A percentile compares a stretch with the other conserved stretches of the same genome.
Conservation (phyloP, 2,797 vertebrate genomes). For the Paratrypauchen microcephalus region DNA sequence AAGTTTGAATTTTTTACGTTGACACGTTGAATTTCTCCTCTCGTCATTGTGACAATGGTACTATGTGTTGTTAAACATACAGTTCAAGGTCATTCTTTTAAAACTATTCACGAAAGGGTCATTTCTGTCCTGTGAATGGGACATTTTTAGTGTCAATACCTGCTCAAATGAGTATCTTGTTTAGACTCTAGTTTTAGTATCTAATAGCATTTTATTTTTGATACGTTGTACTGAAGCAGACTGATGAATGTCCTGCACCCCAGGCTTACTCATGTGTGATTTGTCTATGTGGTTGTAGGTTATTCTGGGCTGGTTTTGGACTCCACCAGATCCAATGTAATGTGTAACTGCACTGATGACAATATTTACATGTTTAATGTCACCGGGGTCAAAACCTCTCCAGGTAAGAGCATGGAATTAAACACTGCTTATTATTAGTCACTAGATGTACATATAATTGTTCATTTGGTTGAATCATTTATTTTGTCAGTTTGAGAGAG, state of each 20-base stretch:
- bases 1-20: too few species aligned
- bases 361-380: slow-evolving; percentile 93
- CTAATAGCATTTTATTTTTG: too few species aligned
- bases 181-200: too few species aligned
- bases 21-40: too few species aligned
- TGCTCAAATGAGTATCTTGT: too few species aligned
- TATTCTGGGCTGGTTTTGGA: slow-evolving; percentile 93
- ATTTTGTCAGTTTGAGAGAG: too few species aligned
- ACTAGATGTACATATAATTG: slow-evolving; percentile 45
- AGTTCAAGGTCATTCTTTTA: too few species aligned
- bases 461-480: background rate
- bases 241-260: background rate
- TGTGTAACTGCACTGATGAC: slow-evolving; percentile 96
- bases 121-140: too few species aligned
- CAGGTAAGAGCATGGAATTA: slow-evolving; percentile 75
- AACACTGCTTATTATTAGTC: slow-evolving; percentile 21
- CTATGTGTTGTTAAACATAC: too few species aligned
- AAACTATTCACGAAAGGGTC: too few species aligned
- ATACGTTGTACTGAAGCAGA: background rate
- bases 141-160: too few species aligned
- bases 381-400: slow-evolving; percentile 82
- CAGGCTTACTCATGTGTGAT: background rate
- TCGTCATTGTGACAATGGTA: too few species aligned
- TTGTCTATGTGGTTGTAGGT: slow-evolving; percentile 69
- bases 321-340: slow-evolving; percentile 84